phyloP scores from a whole-genome alignment of 2,113 vertebrate species.

The Cyanoramphus novaezelandiae region DNA sequence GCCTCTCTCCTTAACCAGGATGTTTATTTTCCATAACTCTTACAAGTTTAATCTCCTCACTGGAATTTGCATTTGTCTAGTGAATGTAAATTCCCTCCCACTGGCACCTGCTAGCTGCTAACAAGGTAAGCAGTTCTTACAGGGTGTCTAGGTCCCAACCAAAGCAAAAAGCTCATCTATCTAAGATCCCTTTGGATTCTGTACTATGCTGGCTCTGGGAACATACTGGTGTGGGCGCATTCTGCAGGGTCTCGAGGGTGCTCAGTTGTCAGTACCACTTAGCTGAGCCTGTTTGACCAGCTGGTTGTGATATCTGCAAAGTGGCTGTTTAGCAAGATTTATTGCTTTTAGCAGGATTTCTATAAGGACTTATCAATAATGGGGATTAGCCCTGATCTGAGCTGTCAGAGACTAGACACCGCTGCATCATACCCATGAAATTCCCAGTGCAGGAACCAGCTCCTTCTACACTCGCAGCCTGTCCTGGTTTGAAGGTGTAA shows the following conservation, averaged over 20 bases:
- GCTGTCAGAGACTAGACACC: not conserved
- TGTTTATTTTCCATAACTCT: slow-evolving; percentile 45
- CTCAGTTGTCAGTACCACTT: not conserved
- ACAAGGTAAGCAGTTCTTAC: not conserved
- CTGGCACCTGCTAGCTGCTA: not conserved
- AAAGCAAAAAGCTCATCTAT: not conserved
- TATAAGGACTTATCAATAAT: not conserved
- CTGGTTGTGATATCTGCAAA: not conserved
- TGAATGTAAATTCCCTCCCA: not conserved
- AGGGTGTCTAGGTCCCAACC: not conserved
- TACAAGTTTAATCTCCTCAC: slow-evolving; percentile 17
- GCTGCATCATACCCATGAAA: not conserved
- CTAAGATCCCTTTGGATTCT: not conserved
- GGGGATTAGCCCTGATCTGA: not conserved
- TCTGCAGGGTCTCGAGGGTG: not conserved
- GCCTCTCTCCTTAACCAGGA: slow-evolving; percentile 4
- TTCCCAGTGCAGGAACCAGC: not conserved
- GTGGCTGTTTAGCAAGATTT: not conserved
- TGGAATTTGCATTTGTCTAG: slow-evolving; percentile 18
- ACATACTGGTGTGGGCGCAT: accelerated
- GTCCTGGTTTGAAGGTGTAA: not conserved
- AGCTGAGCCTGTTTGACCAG: not conserved
- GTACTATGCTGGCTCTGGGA: not conserved
- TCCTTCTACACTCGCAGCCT: not conserved
- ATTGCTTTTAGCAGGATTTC: not conserved